These are phyloP conservation scores for Rhopalosiphum maidis DNA, from an alignment of 1,140 invertebrate species.

Conservation along the genomic window DNA sequence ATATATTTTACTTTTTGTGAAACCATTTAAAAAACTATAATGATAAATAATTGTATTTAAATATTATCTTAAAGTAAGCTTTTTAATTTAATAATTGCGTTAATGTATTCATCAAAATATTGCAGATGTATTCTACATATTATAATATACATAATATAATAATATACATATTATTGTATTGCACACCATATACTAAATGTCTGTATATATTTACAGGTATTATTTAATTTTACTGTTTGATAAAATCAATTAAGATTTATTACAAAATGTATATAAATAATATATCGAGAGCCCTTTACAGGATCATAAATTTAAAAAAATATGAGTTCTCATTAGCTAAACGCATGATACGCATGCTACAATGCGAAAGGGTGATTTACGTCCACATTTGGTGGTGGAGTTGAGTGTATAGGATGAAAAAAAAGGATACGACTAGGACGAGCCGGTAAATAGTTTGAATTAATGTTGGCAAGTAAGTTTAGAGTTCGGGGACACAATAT, in stretches of 20 bases:
- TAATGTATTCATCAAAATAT: too few species aligned
- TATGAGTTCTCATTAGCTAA: constrained; percentile 35
- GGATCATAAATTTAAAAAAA: constrained; percentile 31
- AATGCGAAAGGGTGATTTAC: constrained; percentile 13
- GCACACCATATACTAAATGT: neutral
- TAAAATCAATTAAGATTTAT: constrained; percentile 26
- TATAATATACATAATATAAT: too few species aligned
- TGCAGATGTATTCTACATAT: too few species aligned
- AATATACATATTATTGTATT: neutral
- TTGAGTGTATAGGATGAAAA: neutral
- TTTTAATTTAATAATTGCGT: too few species aligned
- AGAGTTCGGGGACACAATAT: neutral
- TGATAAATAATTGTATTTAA: too few species aligned
- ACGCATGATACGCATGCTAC: neutral
- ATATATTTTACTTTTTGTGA: too few species aligned
- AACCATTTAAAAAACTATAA: too few species aligned
- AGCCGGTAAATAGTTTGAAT: constrained; percentile 6
- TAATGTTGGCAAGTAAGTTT: constrained; percentile 38
- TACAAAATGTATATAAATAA: constrained; percentile 10
- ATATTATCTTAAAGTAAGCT: too few species aligned
- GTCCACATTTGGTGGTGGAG: neutral
- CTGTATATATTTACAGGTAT: too few species aligned
- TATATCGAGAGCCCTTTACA: neutral
- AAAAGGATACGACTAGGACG: neutral
- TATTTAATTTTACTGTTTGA: neutral